Evolutionary conservation across 2,888 invertebrate genomes (phyloP), one percentile per base, ranked within the genome.

Genomic region (Epicampocera succincta): DNA sequence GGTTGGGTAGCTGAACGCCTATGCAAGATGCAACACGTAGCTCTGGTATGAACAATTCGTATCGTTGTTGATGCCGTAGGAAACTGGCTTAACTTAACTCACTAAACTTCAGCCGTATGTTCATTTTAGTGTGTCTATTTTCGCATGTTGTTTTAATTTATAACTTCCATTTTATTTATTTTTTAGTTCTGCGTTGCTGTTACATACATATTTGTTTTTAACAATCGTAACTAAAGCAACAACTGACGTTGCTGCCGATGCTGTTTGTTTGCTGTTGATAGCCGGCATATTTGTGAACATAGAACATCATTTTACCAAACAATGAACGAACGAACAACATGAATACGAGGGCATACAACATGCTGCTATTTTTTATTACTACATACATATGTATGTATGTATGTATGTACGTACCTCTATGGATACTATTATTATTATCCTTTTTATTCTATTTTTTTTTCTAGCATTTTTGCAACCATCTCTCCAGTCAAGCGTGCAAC

Each of bases 401-500:
- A n/a, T n/a, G n/a, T n/a, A n/a, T n/a, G n/a, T n/a, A n/a, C n/a
- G n/a, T n/a, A 33, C 9, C 33, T 33, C 9, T 9, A 33, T 33
- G 9, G n/a, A n/a, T n/a, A n/a, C 60, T 60, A 15, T 60, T 63
- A 48, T 25, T 50, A 21, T 4, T 40, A 21, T 25, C 1, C 3
- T 46, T 33, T 66, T 25, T 54, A 17, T n/a, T 60, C 12, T 21
- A 0, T 17, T 54, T 40, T 42, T n/a, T 15, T 48, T 40, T 52
- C 42, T 54, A 54, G 38, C 54, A 40, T 58, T 63, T 71, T 74
- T 54, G 15, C 65, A 78, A 65, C 65, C 74, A 71, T 75, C 66
- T 75, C 71, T 75, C 74, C 61, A 82, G 82, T 84, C 85, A 85
- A 80, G 84, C 85, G 83, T 84, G 80, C 80, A 83, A 81, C 83